Evolutionary conservation across 1,140 invertebrate species (phyloP).

Genomic region (Galleria mellonella): DNA sequence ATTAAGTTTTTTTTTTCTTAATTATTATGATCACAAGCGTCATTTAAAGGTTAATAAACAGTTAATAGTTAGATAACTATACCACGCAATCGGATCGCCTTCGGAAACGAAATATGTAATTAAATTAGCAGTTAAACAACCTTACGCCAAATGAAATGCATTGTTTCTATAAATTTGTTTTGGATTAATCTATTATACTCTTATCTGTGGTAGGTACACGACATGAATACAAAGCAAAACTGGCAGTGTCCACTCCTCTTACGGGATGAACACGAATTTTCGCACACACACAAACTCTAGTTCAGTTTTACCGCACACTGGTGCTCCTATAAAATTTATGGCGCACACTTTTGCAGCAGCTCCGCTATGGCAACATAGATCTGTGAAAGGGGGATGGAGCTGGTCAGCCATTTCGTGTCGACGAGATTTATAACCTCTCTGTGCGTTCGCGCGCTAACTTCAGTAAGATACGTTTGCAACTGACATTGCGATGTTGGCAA

Average conservation of each 20-base stretch:
- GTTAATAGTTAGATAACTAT: no score
- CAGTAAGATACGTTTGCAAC: constrained; percentile 47
- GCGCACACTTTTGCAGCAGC: constrained; percentile 68
- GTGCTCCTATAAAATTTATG: constrained; percentile 70
- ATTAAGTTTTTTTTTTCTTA: not conserved
- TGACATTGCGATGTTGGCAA: constrained; percentile 20
- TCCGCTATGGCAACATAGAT: constrained; percentile 45
- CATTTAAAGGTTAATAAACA: no score
- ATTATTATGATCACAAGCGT: not conserved
- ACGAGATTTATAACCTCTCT: constrained; percentile 70
- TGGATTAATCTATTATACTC: constrained; percentile 50
- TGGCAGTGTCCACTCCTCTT: constrained; percentile 61
- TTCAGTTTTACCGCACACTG: constrained; percentile 63
- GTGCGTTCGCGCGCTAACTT: constrained; percentile 51
- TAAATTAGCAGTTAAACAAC: constrained; percentile 39
- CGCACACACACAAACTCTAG: constrained; percentile 51
- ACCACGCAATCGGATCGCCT: no score
- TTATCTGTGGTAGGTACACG: constrained; percentile 29
- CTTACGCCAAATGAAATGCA: constrained; percentile 27
- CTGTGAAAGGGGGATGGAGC: constrained; percentile 44
- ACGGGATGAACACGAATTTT: constrained; percentile 56
- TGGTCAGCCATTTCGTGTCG: constrained; percentile 71
- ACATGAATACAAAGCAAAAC: constrained; percentile 55
- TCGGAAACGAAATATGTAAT: no score
- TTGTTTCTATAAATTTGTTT: constrained; percentile 49